Evolutionary conservation across 2,113 vertebrate genomes (phyloP).

Genomic region (Corapipo altera): DNA sequence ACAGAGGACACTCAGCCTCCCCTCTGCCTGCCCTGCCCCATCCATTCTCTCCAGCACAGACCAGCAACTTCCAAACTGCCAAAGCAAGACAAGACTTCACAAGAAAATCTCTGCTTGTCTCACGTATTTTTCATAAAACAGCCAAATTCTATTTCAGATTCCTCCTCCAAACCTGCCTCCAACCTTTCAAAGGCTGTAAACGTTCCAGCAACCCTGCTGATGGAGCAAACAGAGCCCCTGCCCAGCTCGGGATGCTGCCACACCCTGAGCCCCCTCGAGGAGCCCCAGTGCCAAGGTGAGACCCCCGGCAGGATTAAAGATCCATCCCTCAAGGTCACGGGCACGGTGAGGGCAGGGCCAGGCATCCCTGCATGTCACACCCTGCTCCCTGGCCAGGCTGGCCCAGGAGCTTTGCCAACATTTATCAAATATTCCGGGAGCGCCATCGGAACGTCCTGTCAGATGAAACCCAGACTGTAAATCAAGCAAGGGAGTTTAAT

Average conservation of each 20-base stretch:
- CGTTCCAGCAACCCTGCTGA: not conserved
- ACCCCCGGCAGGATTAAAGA: not conserved
- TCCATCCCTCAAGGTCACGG: not conserved
- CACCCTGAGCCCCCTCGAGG: accelerated
- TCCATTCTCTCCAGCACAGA: not conserved
- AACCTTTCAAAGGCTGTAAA: not conserved
- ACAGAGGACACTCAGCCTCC: not conserved
- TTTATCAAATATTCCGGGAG: not conserved
- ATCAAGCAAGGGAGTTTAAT: not conserved
- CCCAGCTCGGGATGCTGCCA: not conserved
- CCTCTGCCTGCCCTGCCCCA: not conserved
- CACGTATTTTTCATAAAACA: not conserved
- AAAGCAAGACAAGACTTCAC: not conserved
- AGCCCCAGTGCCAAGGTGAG: not conserved
- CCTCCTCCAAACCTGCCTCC: not conserved
- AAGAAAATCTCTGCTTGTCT: not conserved
- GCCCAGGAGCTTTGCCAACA: not conserved
- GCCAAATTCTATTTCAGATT: not conserved
- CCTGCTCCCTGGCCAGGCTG: not conserved
- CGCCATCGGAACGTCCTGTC: not conserved
- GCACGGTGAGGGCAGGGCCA: not conserved
- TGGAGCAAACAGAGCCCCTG: not conserved
- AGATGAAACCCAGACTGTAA: not conserved
- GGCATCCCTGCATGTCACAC: not conserved
- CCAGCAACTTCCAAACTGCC: not conserved